Evolutionary conservation across 2,888 invertebrate genomes (phyloP), one percentile per base, ranked within the genome.

Genomic region (Himalopsyche anomala): DNA sequence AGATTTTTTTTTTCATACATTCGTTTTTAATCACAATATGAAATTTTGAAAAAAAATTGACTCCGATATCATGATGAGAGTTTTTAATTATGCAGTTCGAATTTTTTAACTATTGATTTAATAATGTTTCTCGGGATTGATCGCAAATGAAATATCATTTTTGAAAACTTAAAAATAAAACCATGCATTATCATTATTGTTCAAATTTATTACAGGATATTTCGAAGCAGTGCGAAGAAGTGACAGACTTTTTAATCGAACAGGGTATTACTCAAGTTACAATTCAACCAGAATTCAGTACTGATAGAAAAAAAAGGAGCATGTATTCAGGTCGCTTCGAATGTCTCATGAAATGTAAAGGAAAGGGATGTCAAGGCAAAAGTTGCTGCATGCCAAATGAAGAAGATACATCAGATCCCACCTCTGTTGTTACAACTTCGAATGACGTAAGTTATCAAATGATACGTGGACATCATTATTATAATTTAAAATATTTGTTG

Each of bases 221-320:
- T 51, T 55, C 79, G 3, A 82, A 55, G 8, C 85, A 87, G 19
- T 92, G 94, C 89, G 91, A 94, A 89, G 92, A 94, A 85, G 95
- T 97, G 6, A 95, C 94, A 51, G 94, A 95, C 40, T 96, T 97
- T 90, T 97, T 98, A 90, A 93, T 95, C 84, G 95, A 96, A 19
- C 95, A 96, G 90, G 97, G 97, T 5, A 97, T 98, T 84, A 95
- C 96, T 4, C 95, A 96, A 88, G 96, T 97, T 12, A 97, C 98
- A 0, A 95, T 98, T 89, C 98, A 98, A 90, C 98, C 98, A 0
- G 98, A 98, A 91, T 98, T 98, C 85, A 86, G 80, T 15, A 82
- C 82, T 28, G 42, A 83, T 45, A 84, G 74, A 51, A 56, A 82
- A 28, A 79, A 85, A 38, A 19, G 51, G 19, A 17, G 19, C 19